Base-by-base conservation (phyloP, 2,113 vertebrate species). In the Cottus gobio region DNA sequence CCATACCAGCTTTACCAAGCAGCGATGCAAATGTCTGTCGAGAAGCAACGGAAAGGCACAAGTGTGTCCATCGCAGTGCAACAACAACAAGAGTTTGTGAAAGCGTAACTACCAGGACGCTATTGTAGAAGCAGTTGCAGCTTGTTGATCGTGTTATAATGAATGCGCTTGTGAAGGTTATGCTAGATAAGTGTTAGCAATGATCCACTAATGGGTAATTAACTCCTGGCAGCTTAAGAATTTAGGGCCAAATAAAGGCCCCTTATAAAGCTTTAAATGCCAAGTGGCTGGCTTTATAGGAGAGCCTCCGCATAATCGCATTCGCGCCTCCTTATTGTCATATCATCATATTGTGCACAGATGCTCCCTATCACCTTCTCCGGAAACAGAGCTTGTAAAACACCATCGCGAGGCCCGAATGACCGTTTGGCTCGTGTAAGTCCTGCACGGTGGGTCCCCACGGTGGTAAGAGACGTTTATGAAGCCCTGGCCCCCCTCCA, bases 141-240 rank as follows among this genome's bases (percentile, higher is more conserved):
- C 71, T 81, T 64, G 79, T 91, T 91, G 91, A 91, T 90, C 89
- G 83, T 90, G 84, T 91, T 90, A 81, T 85, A 72, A 90, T 88
- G 90, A 90, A 86, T 90, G 84, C 75, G 70, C 83, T 91, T 79
- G 85, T 93, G 93, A 95, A 95, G 94, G 95, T 94, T 94, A 93
- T 85, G 77, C 77, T 81, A 87, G 74, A 83, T 86, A 93, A 93
- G 88, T 86, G 82, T 91, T 86, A 61, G 82, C 83, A 85, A 83
- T 92, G 88, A 92, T 92, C 77, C 78, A 85, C 89, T 94, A 92
- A 93, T 91, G 88, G 90, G 90, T 93, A 92, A 94, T 94, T 93
- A 94, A 84, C 86, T 91, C 84, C 83, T 87, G 79, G 84, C 71
- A 85, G 90, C 76, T 75, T 54, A 90, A 87, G 75, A 85, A 82